These are phyloP conservation scores for Xylocopa sonorina DNA, from an alignment of 1,140 invertebrate species.

Conservation along the genomic window DNA sequence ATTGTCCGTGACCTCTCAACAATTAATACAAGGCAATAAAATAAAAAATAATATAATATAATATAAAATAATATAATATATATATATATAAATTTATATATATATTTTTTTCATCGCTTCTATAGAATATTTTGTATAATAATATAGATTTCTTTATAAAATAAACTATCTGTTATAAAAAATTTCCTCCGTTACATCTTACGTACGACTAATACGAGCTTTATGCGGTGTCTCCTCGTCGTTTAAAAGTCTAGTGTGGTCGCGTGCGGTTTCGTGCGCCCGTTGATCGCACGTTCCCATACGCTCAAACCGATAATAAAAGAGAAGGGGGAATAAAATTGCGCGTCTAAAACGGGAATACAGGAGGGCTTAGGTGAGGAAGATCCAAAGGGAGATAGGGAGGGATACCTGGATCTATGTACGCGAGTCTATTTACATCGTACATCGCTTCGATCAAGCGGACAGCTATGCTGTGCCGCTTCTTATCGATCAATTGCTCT, in stretches of 20 bases:
- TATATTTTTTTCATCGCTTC: slow-evolving; percentile 65
- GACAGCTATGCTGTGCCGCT: slow-evolving; percentile 26
- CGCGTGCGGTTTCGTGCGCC: slow-evolving; percentile 10
- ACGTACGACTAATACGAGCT: slow-evolving; percentile 49
- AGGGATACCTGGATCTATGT: slow-evolving; percentile 40
- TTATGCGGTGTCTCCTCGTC: slow-evolving; percentile 14
- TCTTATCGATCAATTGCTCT: slow-evolving; percentile 18
- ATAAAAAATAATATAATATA: slow-evolving; percentile 76
- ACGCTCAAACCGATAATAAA: slow-evolving; percentile 32
- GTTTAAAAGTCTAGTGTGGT: slow-evolving; percentile 41
- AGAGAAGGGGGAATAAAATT: slow-evolving; percentile 49
- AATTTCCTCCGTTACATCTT: slow-evolving; percentile 64
- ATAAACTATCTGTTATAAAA: slow-evolving; percentile 78
- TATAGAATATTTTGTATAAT: slow-evolving; percentile 74
- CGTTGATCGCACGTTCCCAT: slow-evolving; percentile 14
- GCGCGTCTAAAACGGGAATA: slow-evolving; percentile 55
- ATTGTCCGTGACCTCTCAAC: slow-evolving; percentile 64
- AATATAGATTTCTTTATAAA: slow-evolving; percentile 79
- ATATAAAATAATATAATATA: slow-evolving; percentile 74
- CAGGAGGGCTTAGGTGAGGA: not conserved
- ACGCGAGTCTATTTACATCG: slow-evolving; percentile 60
- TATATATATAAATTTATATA: slow-evolving; percentile 62
- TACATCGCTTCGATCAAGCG: slow-evolving; percentile 6
- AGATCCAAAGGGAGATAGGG: slow-evolving; percentile 4
- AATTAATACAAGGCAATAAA: slow-evolving; percentile 72